A percentile compares a stretch with the other conserved stretches of the same genome.
Conservation (phyloP, 2,113 vertebrate species). For the Psophia crepitans region DNA sequence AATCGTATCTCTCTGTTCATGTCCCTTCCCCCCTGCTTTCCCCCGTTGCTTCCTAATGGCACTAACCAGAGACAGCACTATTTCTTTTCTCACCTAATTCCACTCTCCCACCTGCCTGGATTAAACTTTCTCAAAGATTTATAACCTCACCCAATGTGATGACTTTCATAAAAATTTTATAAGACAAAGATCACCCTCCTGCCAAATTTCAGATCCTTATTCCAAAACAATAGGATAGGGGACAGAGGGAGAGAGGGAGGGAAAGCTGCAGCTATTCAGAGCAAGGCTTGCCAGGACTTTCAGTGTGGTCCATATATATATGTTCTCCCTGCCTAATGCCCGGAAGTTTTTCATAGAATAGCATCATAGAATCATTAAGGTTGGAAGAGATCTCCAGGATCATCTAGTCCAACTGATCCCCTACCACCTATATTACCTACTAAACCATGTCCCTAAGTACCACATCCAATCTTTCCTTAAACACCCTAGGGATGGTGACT, state of each 20-base stretch:
- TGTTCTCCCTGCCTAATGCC: not conserved
- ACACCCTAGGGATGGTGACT: no score
- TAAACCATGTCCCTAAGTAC: no score
- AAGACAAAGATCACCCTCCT: not conserved
- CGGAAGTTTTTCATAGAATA: no score
- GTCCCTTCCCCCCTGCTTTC: not conserved
- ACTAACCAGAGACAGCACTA: not conserved
- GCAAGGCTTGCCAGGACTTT: not conserved
- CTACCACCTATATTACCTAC: no score
- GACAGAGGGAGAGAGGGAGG: not conserved
- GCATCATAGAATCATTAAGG: no score
- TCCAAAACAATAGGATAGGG: constrained; percentile 3
- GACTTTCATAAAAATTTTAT: not conserved
- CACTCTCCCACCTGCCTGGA: not conserved
- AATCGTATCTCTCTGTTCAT: not conserved
- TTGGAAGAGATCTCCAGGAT: no score
- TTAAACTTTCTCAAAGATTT: not conserved
- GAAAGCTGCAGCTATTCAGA: not conserved
- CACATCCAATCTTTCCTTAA: no score
- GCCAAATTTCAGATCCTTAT: constrained; percentile 11
- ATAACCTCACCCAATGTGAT: not conserved
- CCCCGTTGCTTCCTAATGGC: not conserved
- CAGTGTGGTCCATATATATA: not conserved
- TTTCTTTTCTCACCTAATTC: not conserved
- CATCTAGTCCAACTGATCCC: no score